Base-by-base conservation (phyloP, 2,113 vertebrate species). In the Urocitellus parryii region DNA sequence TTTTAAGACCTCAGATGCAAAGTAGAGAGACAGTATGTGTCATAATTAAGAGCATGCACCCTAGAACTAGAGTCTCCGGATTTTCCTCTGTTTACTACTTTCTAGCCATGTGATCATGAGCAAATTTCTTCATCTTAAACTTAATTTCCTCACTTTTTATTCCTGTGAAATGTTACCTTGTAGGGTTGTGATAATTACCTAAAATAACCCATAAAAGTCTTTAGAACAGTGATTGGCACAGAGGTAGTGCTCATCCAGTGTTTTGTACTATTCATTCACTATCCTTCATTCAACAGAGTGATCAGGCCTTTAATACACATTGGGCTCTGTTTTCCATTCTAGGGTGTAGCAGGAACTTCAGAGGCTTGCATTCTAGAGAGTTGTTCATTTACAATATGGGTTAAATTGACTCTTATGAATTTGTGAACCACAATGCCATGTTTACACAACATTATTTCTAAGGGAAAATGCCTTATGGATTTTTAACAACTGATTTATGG, bases 391-490 rank as follows among this genome's bases (percentile, higher is more conserved):
- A 79, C 18, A 27, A 88, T 68, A 29, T 88, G 79, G 39, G 29
- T 84, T 89, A 92, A 70, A 96, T 39, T 74, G 65, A 58, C 68
- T 91, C 88, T 76, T 32, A 24, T 91, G 48, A 84, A 32, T 78
- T 76, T 78, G 81, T 77, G 82, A 87, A 93, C 89, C 94, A 78
- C 72, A 91, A 88, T 91, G n/a, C 56, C 34, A 20, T 95, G 78
- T 88, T 88, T 73, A 88, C 22, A 61, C 88, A 79, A 84, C 61
- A 34, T 94, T 88, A 53, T 76, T 85, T 94, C 72, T 84, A 42
- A 78, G 85, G 68, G 25, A 73, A 92, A 90, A 86, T 77, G 61
- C 42, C 45, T 93, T 93, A 72, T 79, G 77, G 78, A 90, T 93
- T 95, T 93, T 90, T 53, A 82, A 67, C 77, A 76, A 39, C 51